Evolutionary conservation across 1,140 invertebrate species (phyloP).

Genomic region (Aphaenogaster rudis): DNA sequence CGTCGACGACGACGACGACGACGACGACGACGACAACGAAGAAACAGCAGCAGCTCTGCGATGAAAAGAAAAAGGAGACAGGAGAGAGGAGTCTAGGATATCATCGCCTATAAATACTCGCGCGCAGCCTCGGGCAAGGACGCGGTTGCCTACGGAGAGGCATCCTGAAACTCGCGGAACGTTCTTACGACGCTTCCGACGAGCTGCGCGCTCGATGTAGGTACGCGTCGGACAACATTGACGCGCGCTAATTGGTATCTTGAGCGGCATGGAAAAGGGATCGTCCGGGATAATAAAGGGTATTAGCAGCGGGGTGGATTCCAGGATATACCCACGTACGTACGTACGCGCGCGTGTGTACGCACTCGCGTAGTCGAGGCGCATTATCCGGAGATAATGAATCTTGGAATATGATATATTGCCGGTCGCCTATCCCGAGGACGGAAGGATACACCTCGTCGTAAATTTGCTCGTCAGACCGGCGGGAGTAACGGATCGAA

Average conservation of each 20-base stretch:
- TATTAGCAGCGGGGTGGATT: conserved; percentile 64
- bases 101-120: conserved; percentile 79
- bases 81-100: conserved; percentile 72
- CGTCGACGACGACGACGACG: conserved; percentile 13
- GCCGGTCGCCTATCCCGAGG: conserved; percentile 49
- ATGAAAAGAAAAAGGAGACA: conserved; percentile 19
- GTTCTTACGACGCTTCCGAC: conserved; percentile 51
- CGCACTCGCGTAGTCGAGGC: conserved; percentile 29
- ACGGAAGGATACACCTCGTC: conserved; percentile 48
- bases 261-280: conserved; percentile 54
- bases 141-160: conserved; percentile 71
- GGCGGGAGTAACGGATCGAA: conserved; percentile 70
- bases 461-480: conserved; percentile 58
- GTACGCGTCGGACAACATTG: conserved; percentile 48
- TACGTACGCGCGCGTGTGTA: neutral
- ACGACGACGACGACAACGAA: conserved; percentile 56
- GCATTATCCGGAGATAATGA: conserved; percentile 71
- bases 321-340: conserved; percentile 45
- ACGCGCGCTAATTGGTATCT: conserved; percentile 71
- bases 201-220: conserved; percentile 56
- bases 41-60: conserved; percentile 18
- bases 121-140: conserved; percentile 77
- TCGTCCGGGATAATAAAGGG: conserved; percentile 63
- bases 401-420: conserved; percentile 66
- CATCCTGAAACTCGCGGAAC: conserved; percentile 65